These are phyloP conservation scores for Dendrocincla fuliginosa DNA, from an alignment of 2,797 vertebrate species.

Conservation along the genomic window DNA sequence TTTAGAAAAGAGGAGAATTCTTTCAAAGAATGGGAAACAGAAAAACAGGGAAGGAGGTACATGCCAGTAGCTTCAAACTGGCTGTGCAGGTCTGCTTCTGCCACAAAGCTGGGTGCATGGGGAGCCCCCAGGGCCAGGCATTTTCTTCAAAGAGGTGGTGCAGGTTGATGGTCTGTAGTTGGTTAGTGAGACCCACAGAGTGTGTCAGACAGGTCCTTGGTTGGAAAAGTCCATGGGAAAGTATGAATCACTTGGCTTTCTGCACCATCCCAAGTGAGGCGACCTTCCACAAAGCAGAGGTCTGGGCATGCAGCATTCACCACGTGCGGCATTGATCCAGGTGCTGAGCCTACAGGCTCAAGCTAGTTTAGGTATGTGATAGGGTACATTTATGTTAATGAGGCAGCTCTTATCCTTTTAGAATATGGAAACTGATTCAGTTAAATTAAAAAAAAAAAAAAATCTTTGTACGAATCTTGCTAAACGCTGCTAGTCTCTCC, in stretches of 20 bases:
- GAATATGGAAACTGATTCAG: background rate
- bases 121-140: background rate
- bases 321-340: background rate
- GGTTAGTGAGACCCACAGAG: background rate
- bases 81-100: background rate
- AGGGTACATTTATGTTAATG: background rate
- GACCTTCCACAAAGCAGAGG: background rate
- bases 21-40: background rate
- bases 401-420: background rate
- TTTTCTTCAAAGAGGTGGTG: background rate
- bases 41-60: background rate
- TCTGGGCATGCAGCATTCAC: background rate
- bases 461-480: background rate
- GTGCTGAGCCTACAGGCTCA: background rate
- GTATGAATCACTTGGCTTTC: fast-evolving
- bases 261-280: background rate
- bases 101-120: background rate
- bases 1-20: background rate
- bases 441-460: background rate
- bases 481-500: background rate
- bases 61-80: background rate
- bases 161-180: background rate
- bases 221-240: background rate
- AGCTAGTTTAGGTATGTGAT: background rate
- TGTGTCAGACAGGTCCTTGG: background rate